Evolutionary conservation across 2,113 vertebrate genomes (phyloP).

Genomic region (Oenanthe oenanthe): DNA sequence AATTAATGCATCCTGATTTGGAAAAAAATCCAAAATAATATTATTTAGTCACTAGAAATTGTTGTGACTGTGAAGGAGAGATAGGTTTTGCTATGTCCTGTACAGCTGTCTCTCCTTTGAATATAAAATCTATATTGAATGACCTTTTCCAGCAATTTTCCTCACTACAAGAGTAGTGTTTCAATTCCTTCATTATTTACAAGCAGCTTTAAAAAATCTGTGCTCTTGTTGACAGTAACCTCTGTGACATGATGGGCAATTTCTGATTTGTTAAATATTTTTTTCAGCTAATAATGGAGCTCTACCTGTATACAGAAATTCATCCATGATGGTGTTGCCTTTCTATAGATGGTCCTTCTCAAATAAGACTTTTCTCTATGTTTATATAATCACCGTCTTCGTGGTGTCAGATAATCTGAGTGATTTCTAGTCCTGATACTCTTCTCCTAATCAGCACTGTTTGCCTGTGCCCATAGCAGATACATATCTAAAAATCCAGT

Average conservation of each 20-base stretch:
- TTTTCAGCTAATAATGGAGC: neutral
- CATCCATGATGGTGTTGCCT: neutral
- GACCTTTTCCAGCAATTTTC: neutral
- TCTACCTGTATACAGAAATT: neutral
- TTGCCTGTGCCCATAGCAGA: neutral
- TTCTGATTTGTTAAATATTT: neutral
- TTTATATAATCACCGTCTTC: neutral
- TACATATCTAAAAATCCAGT: neutral
- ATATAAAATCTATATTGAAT: neutral
- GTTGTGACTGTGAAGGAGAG: neutral
- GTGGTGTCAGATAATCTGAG: neutral
- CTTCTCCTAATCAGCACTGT: neutral
- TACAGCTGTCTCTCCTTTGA: neutral
- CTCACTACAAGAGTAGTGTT: neutral
- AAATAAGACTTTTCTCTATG: neutral
- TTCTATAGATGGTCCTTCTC: neutral
- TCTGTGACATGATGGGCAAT: neutral
- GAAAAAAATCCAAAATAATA: neutral
- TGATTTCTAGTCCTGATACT: neutral
- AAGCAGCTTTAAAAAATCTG: neutral
- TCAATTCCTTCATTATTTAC: neutral
- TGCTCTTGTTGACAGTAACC: neutral
- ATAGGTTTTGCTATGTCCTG: neutral
- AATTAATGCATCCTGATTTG: neutral
- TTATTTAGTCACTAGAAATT: neutral